A percentile compares a stretch with the other conserved stretches of the same genome.
Conservation (phyloP, 2,113 vertebrate species). For the Prinia subflava region DNA sequence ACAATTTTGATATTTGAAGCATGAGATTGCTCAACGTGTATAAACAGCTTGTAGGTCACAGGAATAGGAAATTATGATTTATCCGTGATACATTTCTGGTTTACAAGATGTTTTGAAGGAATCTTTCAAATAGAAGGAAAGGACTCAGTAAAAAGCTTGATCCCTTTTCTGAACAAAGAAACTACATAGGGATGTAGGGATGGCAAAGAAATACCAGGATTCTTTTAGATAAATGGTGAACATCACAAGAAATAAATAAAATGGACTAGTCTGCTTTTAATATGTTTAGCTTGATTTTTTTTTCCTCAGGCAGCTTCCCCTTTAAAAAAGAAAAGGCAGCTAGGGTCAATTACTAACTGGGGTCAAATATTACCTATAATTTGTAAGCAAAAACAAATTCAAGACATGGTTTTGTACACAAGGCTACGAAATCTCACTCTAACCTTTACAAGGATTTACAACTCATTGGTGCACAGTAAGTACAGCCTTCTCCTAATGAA, state of each 20-base stretch:
- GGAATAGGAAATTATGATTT: not conserved
- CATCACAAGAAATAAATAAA: not conserved
- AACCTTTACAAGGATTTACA: constrained; percentile 74
- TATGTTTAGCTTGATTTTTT: not conserved
- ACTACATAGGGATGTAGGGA: not conserved
- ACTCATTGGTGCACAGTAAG: constrained; percentile 70
- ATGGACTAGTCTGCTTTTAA: not conserved
- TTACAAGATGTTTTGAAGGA: not conserved
- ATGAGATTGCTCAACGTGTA: not conserved
- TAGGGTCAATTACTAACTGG: not conserved
- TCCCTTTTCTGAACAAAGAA: not conserved
- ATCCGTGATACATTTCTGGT: not conserved
- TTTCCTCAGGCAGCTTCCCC: not conserved
- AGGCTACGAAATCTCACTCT: constrained; percentile 51
- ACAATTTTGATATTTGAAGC: not conserved
- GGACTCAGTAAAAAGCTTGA: not conserved
- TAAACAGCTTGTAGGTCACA: not conserved
- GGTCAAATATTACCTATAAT: constrained; percentile 33
- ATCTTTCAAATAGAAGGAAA: not conserved
- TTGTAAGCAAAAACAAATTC: constrained; percentile 25
- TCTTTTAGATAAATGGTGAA: not conserved
- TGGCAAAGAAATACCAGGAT: not conserved
- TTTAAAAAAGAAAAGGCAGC: not conserved
- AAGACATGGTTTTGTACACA: constrained; percentile 47
- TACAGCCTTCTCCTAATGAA: constrained; percentile 81